A percentile compares a stretch with the other conserved stretches of the same genome.
phyloP scores from a whole-genome alignment of 2,113 vertebrate genomes.

The Antigone vipio region DNA sequence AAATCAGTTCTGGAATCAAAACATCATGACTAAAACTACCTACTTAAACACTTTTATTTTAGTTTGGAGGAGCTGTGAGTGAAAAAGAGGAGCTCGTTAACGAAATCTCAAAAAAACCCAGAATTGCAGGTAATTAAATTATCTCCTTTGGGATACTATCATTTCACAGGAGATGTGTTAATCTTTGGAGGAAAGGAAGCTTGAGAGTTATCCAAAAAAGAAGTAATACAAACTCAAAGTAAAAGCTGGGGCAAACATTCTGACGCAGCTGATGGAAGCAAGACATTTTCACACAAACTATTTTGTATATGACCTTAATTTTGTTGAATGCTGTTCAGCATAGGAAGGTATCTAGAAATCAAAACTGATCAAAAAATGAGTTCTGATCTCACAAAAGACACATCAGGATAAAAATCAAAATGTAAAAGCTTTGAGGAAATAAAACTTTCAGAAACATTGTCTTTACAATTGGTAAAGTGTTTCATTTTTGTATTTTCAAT shows the following conservation, averaged over 20 bases:
- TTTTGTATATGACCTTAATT: not conserved
- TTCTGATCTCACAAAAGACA: not conserved
- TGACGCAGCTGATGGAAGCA: not conserved
- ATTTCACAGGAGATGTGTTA: not conserved
- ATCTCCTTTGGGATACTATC: not conserved
- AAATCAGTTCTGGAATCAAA: not conserved
- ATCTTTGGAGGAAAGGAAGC: not conserved
- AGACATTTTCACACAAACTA: not conserved
- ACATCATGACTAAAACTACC: not conserved
- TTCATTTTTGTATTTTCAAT: conserved; percentile 5
- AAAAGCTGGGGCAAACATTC: not conserved
- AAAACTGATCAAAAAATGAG: not conserved
- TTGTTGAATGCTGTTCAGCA: not conserved
- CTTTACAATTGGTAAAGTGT: not conserved
- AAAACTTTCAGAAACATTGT: not conserved
- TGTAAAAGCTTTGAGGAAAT: not conserved
- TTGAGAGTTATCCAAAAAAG: not conserved
- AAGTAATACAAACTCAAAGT: not conserved
- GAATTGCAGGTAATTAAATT: conserved; percentile 14
- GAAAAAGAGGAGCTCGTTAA: not conserved
- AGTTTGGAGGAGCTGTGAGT: not conserved
- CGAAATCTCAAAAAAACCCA: not conserved
- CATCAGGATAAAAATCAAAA: not conserved
- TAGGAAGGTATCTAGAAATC: not conserved
- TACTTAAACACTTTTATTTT: not conserved